phyloP scores from a whole-genome alignment of 2,888 invertebrate species.

The Sinodicranocentrus sp. region DNA sequence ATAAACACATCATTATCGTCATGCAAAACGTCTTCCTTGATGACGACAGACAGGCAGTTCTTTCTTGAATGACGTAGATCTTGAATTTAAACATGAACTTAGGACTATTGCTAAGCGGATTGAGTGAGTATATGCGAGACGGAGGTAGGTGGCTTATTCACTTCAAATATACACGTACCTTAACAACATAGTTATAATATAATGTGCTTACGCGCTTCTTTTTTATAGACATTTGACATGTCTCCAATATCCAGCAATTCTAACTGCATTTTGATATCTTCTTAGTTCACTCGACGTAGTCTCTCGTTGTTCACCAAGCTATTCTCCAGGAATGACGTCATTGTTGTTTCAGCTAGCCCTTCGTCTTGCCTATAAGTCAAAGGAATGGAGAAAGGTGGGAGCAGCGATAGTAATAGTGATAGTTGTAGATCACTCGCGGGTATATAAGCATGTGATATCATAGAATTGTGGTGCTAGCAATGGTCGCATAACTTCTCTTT shows the following conservation, averaged over 20 bases:
- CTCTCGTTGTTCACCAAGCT: conserved; percentile 4
- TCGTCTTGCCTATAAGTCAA: conserved; percentile 7
- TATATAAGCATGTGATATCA: no score
- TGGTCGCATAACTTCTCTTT: no score
- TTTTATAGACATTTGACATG: conserved; percentile 34
- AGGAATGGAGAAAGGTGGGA: neutral
- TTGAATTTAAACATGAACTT: conserved; percentile 16
- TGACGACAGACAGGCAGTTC: conserved; percentile 20
- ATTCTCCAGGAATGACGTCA: conserved; percentile 65
- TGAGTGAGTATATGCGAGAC: neutral
- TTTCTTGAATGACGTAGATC: conserved; percentile 18
- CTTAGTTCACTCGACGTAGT: neutral
- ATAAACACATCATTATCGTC: conserved; percentile 19
- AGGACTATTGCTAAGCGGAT: neutral
- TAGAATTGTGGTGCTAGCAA: no score
- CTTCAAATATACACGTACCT: neutral
- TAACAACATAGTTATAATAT: neutral
- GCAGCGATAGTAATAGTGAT: conserved; percentile 12
- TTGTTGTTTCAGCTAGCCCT: conserved; percentile 53
- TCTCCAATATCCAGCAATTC: conserved; percentile 7
- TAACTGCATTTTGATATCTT: conserved; percentile 10
- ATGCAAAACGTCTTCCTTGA: conserved; percentile 23
- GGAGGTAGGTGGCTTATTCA: no score
- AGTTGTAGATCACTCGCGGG: no score
- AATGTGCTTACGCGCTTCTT: neutral